Percentiles rank a stretch among this genome's conserved stretches.
Conservation (phyloP, 2,113 vertebrate genomes). For the Vombatus ursinus region DNA sequence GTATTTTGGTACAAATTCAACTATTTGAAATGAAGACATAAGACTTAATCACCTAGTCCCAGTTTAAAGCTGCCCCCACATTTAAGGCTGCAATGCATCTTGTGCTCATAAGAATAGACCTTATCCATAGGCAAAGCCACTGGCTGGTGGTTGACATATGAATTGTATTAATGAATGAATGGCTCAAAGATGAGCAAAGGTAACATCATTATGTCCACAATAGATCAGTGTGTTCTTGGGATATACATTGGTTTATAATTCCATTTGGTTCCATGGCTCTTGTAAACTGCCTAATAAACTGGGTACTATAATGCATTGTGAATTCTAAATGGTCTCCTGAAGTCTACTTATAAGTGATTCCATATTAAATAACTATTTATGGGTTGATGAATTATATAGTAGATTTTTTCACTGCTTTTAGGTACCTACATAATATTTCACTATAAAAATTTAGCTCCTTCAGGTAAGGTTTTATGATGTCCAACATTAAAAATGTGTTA, state of each 20-base stretch:
- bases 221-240: constrained; percentile 29
- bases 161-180: constrained; percentile 56
- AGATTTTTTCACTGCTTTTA: constrained; percentile 41
- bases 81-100: constrained; percentile 4
- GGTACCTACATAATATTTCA: not conserved
- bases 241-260: constrained; percentile 19
- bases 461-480: constrained; percentile 20
- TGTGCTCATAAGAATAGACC: constrained; percentile 29
- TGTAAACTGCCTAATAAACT: constrained; percentile 52
- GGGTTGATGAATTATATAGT: constrained; percentile 9
- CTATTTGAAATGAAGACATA: not conserved
- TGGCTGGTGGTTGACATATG: constrained; percentile 33
- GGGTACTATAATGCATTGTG: not conserved
- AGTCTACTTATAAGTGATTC: constrained; percentile 33
- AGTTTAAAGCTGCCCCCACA: constrained; percentile 17
- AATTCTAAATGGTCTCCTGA: constrained; percentile 20
- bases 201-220: not conserved
- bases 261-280: constrained; percentile 53
- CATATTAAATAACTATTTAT: constrained; percentile 54
- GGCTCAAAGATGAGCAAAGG: constrained; percentile 42
- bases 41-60: not conserved
- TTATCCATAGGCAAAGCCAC: constrained; percentile 52
- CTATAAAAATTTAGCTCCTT: not conserved
- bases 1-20: not conserved
- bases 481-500: not conserved